phyloP scores from a whole-genome alignment of 2,113 vertebrate species.

The Panthera leo region DNA sequence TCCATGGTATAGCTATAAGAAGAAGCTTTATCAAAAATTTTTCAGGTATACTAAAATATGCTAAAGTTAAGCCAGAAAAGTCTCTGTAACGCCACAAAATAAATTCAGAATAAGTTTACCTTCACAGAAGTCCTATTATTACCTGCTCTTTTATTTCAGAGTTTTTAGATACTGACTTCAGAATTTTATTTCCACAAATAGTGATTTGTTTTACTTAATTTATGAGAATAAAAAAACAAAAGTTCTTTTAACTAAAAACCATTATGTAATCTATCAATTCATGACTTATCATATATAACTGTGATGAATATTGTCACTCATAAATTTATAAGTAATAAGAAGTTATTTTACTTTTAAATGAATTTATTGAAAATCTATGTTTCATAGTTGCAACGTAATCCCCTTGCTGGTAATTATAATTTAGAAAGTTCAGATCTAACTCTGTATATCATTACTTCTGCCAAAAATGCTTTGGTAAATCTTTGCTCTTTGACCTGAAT shows the following conservation, averaged over 20 bases:
- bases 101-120: neutral
- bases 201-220: conserved; percentile 27
- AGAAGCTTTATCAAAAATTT: neutral
- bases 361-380: conserved; percentile 68
- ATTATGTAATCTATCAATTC: neutral
- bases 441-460: conserved; percentile 58
- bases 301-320: conserved; percentile 30
- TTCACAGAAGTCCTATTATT: neutral
- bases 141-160: neutral
- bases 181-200: neutral
- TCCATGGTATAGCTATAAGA: neutral
- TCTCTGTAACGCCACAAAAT: neutral
- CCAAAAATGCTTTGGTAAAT: conserved; percentile 63
- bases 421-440: conserved; percentile 71
- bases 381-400: conserved; percentile 52
- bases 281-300: neutral
- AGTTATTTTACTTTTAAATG: conserved; percentile 67
- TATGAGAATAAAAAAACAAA: neutral
- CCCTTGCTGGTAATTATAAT: conserved; percentile 69
- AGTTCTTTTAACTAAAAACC: conserved; percentile 34
- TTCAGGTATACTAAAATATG: neutral
- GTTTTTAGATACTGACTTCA: neutral
- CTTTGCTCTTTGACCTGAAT: conserved; percentile 69
- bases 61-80: neutral
- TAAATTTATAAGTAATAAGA: conserved; percentile 59